Conservation (phyloP, 2,888 invertebrate species). For the Stenodera caucasica region DNA sequence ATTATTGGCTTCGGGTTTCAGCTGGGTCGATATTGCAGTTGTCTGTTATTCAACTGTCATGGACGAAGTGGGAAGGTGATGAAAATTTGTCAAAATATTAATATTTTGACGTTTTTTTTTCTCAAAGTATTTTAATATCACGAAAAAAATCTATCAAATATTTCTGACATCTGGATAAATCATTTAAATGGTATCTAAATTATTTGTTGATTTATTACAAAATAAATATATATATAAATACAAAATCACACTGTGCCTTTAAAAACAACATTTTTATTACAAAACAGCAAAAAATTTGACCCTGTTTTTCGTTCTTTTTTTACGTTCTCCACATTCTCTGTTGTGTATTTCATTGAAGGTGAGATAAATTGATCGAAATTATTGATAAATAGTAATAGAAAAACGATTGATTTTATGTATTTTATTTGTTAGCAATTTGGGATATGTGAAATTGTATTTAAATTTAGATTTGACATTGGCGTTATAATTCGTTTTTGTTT, state of each 20-base stretch:
- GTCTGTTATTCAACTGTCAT: slow-evolving; percentile 11
- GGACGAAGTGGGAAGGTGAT: slow-evolving; percentile 27
- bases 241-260: slow-evolving; percentile 46
- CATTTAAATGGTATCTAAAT: slow-evolving; percentile 54
- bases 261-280: slow-evolving; percentile 26
- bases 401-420: slow-evolving; percentile 10
- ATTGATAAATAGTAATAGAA: slow-evolving; percentile 12
- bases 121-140: background rate
- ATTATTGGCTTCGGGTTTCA: no score
- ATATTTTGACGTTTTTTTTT: slow-evolving; percentile 36
- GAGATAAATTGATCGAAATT: slow-evolving; percentile 43
- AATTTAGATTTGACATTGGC: slow-evolving; percentile 44
- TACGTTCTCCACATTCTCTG: background rate
- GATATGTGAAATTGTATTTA: slow-evolving; percentile 15
- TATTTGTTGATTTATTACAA: slow-evolving; percentile 43
- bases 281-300: slow-evolving; percentile 34
- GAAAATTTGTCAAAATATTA: slow-evolving; percentile 36
- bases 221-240: slow-evolving; percentile 33
- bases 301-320: slow-evolving; percentile 35
- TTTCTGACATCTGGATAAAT: slow-evolving; percentile 25
- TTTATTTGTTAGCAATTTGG: background rate
- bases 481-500: no score
- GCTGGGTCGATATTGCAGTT: slow-evolving; percentile 18
- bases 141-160: slow-evolving; percentile 18
- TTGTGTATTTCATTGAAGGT: slow-evolving; percentile 44